phyloP scores from a whole-genome alignment of 2,888 invertebrate genomes.

The Hetaerina titia region DNA sequence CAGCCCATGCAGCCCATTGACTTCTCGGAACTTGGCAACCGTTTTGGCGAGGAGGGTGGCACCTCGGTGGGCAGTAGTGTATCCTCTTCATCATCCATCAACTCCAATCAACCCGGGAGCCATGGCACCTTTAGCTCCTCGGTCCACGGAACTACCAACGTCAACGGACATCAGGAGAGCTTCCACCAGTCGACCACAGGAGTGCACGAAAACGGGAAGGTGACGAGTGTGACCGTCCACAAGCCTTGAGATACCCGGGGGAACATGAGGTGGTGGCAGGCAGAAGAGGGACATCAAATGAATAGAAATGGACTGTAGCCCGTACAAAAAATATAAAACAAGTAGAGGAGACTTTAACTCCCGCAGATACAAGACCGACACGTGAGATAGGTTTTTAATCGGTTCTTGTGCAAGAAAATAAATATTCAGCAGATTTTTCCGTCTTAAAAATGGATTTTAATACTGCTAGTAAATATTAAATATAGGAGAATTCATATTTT shows the following conservation, averaged over 20 bases:
- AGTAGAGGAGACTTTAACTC: neutral
- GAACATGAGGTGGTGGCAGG: neutral
- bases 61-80: neutral
- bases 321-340: neutral
- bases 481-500: no score
- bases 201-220: slow-evolving; percentile 85
- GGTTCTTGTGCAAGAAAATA: no score
- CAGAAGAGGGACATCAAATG: neutral
- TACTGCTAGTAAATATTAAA: no score
- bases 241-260: slow-evolving; percentile 33
- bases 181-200: slow-evolving; percentile 83
- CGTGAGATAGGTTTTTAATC: no score
- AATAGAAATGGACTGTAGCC: neutral
- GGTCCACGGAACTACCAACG: slow-evolving; percentile 80
- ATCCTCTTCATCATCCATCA: slow-evolving; percentile 19
- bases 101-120: slow-evolving; percentile 71
- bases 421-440: no score
- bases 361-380: neutral
- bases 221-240: slow-evolving; percentile 81
- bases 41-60: slow-evolving; percentile 28
- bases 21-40: slow-evolving; percentile 7
- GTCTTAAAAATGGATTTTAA: no score
- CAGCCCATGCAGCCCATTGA: neutral
- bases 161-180: slow-evolving; percentile 81
- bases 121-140: slow-evolving; percentile 84